These are phyloP conservation scores for Pica pica DNA, from an alignment of 2,113 vertebrate species.

Conservation along the genomic window DNA sequence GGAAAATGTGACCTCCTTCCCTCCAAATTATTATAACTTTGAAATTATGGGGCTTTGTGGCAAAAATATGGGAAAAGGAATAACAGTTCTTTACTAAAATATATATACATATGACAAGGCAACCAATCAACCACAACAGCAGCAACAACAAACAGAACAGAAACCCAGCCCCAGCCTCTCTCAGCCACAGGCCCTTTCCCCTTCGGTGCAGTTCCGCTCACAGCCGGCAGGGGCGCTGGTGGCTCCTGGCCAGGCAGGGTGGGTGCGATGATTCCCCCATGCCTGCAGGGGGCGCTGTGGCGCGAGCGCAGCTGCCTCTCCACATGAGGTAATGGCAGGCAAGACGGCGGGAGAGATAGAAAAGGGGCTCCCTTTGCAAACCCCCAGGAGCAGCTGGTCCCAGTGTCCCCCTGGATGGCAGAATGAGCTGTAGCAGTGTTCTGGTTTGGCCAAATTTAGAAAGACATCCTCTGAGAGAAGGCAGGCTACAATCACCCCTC, in stretches of 20 bases:
- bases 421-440: neutral
- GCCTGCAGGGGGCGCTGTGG: neutral
- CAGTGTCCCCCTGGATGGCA: too few species aligned
- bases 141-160: neutral
- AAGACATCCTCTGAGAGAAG: too few species aligned
- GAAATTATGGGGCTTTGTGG: neutral
- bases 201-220: neutral
- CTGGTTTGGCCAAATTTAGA: too few species aligned
- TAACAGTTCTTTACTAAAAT: neutral
- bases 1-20: neutral
- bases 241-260: too few species aligned
- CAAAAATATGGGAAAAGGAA: neutral
- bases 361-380: neutral
- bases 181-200: neutral
- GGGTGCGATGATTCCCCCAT: neutral
- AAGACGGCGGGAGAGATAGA: neutral
- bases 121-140: neutral
- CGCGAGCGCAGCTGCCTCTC: too few species aligned
- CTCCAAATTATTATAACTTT: neutral
- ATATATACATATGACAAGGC: too few species aligned
- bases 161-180: neutral
- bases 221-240: neutral
- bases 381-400: neutral
- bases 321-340: fast-evolving
- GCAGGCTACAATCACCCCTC: too few species aligned